Conservation (phyloP, 2,113 vertebrate genomes). For the Phrynocephalus versicolor region DNA sequence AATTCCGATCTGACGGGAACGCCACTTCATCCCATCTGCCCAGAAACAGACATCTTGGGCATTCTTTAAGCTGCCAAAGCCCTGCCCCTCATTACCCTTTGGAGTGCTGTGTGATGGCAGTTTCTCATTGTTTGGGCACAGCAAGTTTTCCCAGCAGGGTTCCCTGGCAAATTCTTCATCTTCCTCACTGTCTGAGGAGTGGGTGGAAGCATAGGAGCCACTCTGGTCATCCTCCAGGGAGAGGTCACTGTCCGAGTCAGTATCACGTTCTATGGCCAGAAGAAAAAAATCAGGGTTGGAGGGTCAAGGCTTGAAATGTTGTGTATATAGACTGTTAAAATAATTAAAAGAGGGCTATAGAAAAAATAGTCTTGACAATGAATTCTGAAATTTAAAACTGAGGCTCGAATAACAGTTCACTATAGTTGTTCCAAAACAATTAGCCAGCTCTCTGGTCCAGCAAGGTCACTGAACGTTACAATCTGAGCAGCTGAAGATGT, state of each 20-base stretch:
- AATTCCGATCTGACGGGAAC: background rate
- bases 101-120: constrained; percentile 69
- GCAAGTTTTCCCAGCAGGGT: constrained; percentile 86
- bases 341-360: too few relatives aligned
- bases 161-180: constrained; percentile 79
- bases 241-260: constrained; percentile 91
- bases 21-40: background rate
- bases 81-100: constrained; percentile 66
- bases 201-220: constrained; percentile 88
- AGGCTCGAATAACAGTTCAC: too few relatives aligned
- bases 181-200: constrained; percentile 92
- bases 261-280: constrained; percentile 78
- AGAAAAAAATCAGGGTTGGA: background rate
- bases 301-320: background rate
- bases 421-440: too few relatives aligned
- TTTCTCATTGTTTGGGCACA: constrained; percentile 66
- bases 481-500: too few relatives aligned
- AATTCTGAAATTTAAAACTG: too few relatives aligned
- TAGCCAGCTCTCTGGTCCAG: too few relatives aligned
- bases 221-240: constrained; percentile 92
- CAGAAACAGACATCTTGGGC: background rate
- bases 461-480: too few relatives aligned
- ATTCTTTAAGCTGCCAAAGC: background rate
- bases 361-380: too few relatives aligned
- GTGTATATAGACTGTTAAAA: too few relatives aligned